Evolutionary conservation across 2,113 vertebrate species (phyloP).

Genomic region (Chaetorhynchus papuensis): DNA sequence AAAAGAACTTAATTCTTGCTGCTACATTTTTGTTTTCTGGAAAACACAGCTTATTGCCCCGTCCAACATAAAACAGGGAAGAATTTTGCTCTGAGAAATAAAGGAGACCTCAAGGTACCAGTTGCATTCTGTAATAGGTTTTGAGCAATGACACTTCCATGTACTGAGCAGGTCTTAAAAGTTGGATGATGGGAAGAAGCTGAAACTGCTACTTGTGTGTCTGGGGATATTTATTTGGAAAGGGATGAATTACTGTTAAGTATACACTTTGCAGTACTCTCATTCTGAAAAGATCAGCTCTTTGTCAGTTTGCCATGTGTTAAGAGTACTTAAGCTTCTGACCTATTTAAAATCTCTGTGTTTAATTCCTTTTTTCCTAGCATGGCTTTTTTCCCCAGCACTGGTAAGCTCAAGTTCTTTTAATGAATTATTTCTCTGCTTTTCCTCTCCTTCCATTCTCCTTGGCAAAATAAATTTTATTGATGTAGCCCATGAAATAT

Average conservation of each 20-base stretch:
- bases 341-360: slow-evolving; percentile 15
- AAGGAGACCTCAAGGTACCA: background rate
- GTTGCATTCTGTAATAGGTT: background rate
- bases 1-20: background rate
- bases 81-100: background rate
- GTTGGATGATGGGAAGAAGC: background rate
- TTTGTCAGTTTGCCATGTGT: background rate
- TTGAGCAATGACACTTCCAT: background rate
- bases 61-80: background rate
- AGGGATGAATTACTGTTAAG: background rate
- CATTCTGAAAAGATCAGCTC: background rate
- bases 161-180: background rate
- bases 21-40: background rate
- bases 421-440: slow-evolving; percentile 58
- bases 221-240: background rate
- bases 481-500: slow-evolving; percentile 48
- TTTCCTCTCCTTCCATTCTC: slow-evolving; percentile 34
- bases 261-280: background rate
- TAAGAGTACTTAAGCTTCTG: background rate
- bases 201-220: background rate
- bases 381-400: background rate
- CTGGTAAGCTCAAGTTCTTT: background rate
- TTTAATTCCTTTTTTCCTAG: background rate
- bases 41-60: background rate
- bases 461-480: slow-evolving; percentile 56